A percentile compares a stretch with the other conserved stretches of the same genome.
These are phyloP conservation scores for Todus mexicanus DNA, from an alignment of 2,797 vertebrate species.

Conservation along the genomic window DNA sequence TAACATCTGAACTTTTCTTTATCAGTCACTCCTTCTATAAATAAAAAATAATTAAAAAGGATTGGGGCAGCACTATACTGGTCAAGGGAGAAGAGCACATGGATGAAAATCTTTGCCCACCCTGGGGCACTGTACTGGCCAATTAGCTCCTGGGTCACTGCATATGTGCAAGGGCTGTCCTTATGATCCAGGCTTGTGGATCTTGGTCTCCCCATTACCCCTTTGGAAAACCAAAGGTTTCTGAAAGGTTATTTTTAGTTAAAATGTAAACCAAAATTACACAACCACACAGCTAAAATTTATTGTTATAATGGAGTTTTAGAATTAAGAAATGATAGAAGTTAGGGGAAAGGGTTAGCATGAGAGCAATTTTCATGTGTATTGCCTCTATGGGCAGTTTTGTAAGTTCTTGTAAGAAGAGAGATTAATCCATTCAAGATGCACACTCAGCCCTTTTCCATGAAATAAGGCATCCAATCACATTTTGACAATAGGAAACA, in stretches of 20 bases:
- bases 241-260: not conserved
- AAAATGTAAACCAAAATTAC: not conserved
- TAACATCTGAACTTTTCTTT: not conserved
- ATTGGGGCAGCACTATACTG: fast-evolving
- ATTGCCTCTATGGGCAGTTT: not conserved
- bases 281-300: not conserved
- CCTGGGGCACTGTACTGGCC: not conserved
- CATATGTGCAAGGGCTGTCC: not conserved
- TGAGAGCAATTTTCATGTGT: not conserved
- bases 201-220: not conserved
- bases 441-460: not conserved
- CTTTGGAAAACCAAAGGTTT: not conserved
- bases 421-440: not conserved
- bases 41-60: not conserved
- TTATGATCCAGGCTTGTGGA: not conserved
- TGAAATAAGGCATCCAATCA: not conserved
- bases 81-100: not conserved
- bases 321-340: not conserved
- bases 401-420: not conserved
- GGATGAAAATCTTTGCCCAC: not conserved
- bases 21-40: not conserved
- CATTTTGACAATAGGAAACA: not conserved
- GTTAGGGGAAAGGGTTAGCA: not conserved
- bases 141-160: not conserved
- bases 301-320: not conserved